These are phyloP conservation scores for Cheiracanthium punctorium DNA, from an alignment of 2,888 invertebrate species.

Conservation along the genomic window DNA sequence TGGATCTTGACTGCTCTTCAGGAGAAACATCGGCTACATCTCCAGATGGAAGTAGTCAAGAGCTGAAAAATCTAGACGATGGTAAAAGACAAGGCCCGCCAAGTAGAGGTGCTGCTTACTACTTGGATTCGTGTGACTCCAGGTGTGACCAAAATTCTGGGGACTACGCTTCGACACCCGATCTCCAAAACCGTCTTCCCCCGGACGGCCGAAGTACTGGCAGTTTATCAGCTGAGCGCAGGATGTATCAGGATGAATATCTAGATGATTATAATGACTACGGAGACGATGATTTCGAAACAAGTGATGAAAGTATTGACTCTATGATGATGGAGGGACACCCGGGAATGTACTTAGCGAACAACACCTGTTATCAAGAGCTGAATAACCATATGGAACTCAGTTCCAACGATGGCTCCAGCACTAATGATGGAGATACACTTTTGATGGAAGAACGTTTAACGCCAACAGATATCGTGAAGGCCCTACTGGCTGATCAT, in stretches of 20 bases:
- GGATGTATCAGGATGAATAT: conserved; percentile 58
- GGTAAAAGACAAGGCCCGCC: conserved; percentile 44
- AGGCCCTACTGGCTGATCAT: conserved; percentile 81
- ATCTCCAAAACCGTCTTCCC: conserved; percentile 61
- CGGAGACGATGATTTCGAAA: conserved; percentile 73
- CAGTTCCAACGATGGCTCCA: conserved; percentile 66
- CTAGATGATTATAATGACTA: conserved; percentile 52
- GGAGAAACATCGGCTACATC: conserved; percentile 42
- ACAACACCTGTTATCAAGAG: conserved; percentile 79
- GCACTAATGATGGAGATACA: conserved; percentile 63
- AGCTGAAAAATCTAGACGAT: conserved; percentile 27
- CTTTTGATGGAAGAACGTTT: conserved; percentile 63
- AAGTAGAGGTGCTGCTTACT: conserved; percentile 60
- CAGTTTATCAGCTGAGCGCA: conserved; percentile 56
- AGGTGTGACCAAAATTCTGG: conserved; percentile 61
- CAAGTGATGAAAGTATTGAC: conserved; percentile 77
- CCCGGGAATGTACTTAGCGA: conserved; percentile 76
- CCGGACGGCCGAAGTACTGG: conserved; percentile 65
- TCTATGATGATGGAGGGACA: conserved; percentile 78
- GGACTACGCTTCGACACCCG: conserved; percentile 59
- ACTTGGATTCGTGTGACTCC: conserved; percentile 60
- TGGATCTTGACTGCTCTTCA: conserved; percentile 57
- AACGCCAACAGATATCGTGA: conserved; percentile 75
- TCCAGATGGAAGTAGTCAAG: conserved; percentile 56
- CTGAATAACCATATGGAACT: conserved; percentile 78